These are phyloP conservation scores for Steinernema carpocapsae DNA, from an alignment of 2,888 invertebrate genomes.

Conservation along the genomic window DNA sequence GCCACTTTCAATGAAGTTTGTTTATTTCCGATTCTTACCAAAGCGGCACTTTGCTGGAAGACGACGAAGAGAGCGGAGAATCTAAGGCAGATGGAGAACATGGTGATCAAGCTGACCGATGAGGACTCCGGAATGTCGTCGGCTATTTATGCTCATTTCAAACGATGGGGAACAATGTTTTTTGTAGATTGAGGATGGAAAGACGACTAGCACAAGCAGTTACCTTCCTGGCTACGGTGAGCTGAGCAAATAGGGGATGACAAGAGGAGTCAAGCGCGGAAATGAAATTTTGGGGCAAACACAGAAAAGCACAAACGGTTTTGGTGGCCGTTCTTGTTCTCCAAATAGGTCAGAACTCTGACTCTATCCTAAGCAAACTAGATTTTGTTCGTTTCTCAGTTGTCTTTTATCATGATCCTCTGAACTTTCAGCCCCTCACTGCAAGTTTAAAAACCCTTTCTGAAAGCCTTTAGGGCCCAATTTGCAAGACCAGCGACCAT, in stretches of 20 bases:
- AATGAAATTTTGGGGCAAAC: no score
- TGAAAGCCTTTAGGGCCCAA: no score
- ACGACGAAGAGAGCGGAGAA: conserved; percentile 3
- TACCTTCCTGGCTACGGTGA: not conserved
- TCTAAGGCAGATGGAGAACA: not conserved
- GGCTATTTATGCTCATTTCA: conserved; percentile 5
- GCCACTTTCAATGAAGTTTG: no score
- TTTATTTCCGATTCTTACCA: not conserved
- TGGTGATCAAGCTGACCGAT: conserved; percentile 9
- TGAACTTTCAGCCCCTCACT: no score
- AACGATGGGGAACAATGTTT: conserved; percentile 29
- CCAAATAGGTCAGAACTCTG: no score
- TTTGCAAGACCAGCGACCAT: no score
- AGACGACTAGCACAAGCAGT: conserved; percentile 22
- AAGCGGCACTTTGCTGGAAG: not conserved
- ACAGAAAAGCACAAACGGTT: no score
- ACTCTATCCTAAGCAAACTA: no score
- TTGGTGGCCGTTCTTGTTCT: no score
- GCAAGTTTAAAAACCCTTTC: no score
- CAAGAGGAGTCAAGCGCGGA: conserved; percentile 12
- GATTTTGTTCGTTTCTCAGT: no score
- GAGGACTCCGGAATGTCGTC: not conserved
- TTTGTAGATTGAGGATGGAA: conserved; percentile 18
- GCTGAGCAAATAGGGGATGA: conserved; percentile 4
- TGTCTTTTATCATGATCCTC: no score